These are phyloP conservation scores for Torymus tubicola DNA, from an alignment of 2,888 invertebrate genomes.

Conservation along the genomic window DNA sequence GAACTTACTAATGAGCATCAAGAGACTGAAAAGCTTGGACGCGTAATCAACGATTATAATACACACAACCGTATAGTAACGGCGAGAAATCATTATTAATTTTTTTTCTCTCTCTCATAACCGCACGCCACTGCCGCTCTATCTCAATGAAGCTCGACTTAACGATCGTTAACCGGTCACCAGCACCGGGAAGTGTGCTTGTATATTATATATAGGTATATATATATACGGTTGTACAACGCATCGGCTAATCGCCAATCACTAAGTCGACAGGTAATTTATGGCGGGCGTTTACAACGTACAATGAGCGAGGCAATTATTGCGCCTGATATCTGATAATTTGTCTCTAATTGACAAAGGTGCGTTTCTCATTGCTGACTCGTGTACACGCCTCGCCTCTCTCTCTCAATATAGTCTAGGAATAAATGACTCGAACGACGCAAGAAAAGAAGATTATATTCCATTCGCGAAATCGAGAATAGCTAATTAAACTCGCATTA, in stretches of 20 bases:
- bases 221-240: not conserved
- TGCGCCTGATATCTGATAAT: constrained; percentile 36
- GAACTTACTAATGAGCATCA: constrained; percentile 27
- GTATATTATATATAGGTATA: too few relatives aligned
- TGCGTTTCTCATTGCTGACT: constrained; percentile 2
- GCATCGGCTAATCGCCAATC: constrained; percentile 60
- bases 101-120: constrained; percentile 16
- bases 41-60: constrained; percentile 14
- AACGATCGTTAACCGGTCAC: constrained; percentile 57
- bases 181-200: constrained; percentile 16
- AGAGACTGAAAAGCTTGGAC: constrained; percentile 9
- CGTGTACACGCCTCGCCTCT: too few relatives aligned
- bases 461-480: too few relatives aligned
- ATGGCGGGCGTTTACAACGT: constrained; percentile 24
- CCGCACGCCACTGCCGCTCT: not conserved
- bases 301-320: constrained; percentile 6
- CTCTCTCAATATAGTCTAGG: too few relatives aligned
- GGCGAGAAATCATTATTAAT: constrained; percentile 34
- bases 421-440: too few relatives aligned
- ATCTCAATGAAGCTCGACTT: constrained; percentile 35
- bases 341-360: constrained; percentile 46
- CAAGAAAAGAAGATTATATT: too few relatives aligned
- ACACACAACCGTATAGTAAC: too few relatives aligned
- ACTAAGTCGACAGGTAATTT: constrained; percentile 50
- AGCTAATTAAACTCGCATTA: too few relatives aligned